These are phyloP conservation scores for Therioaphis trifolii DNA, from an alignment of 2,888 invertebrate species.

Conservation along the genomic window DNA sequence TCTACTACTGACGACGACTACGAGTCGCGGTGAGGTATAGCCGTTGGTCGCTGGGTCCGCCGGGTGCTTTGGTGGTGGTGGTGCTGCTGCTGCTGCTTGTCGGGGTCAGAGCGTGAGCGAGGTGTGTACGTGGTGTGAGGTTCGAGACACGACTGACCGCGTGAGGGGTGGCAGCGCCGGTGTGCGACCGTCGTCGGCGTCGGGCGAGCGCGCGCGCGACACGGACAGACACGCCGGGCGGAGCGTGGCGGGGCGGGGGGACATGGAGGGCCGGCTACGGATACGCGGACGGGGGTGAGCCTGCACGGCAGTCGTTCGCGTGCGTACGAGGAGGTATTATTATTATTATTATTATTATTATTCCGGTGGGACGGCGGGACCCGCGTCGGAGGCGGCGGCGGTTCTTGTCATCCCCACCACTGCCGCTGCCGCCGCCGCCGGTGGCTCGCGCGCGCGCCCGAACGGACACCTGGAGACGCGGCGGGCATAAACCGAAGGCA, in stretches of 20 bases:
- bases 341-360: too few species aligned
- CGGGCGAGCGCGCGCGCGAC: not conserved
- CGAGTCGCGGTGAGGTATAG: not conserved
- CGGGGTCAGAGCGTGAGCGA: not conserved
- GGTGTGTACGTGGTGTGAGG: conserved; percentile 55
- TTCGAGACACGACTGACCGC: conserved; percentile 56
- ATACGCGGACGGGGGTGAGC: conserved; percentile 37
- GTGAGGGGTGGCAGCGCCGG: conserved; percentile 48
- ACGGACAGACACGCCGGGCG: too few species aligned
- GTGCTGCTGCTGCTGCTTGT: not conserved
- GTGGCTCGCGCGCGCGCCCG: conserved; percentile 31
- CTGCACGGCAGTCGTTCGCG: conserved; percentile 17
- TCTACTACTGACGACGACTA: not conserved
- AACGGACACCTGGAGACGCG: conserved; percentile 60
- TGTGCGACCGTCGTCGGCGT: not conserved
- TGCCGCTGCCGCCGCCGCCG: not conserved
- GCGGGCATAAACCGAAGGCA: conserved; percentile 45
- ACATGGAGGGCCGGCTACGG: not conserved
- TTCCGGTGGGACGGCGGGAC: not conserved
- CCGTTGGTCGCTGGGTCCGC: not conserved
- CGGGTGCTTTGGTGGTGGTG: not conserved
- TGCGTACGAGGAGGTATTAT: not conserved
- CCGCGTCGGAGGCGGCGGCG: conserved; percentile 22
- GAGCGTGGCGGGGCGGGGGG: not conserved
- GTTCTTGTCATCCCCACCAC: conserved; percentile 60